These are phyloP conservation scores for Apoderus coryli DNA, from an alignment of 2,888 invertebrate species.

Conservation along the genomic window DNA sequence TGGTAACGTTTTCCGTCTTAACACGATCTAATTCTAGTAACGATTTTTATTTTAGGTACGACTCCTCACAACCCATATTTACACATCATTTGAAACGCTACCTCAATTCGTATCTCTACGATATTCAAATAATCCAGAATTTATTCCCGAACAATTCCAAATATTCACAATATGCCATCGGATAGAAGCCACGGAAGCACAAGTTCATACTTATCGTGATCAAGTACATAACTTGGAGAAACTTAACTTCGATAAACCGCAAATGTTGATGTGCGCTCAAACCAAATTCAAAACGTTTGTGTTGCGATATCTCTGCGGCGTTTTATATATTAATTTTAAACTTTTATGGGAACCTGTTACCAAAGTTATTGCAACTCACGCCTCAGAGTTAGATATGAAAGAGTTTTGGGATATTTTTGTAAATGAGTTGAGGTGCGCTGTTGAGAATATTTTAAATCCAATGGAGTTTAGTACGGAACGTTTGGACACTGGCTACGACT, in stretches of 20 bases:
- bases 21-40: not conserved
- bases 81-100: conserved; percentile 48
- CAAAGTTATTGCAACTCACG: conserved; percentile 61
- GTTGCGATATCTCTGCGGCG: conserved; percentile 66
- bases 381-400: conserved; percentile 41
- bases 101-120: conserved; percentile 34
- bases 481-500: conserved; percentile 18
- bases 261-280: conserved; percentile 36
- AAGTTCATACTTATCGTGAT: conserved; percentile 66
- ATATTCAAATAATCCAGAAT: conserved; percentile 24
- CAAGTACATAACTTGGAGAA: conserved; percentile 61
- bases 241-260: conserved; percentile 48
- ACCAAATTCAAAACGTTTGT: conserved; percentile 48
- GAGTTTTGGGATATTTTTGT: conserved; percentile 62
- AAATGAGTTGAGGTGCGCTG: conserved; percentile 40
- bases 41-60: conserved; percentile 40
- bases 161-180: conserved; percentile 53
- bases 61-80: conserved; percentile 56
- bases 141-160: conserved; percentile 34
- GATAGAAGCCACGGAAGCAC: conserved; percentile 55
- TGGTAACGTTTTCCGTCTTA: conserved; percentile 8
- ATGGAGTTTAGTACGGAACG: conserved; percentile 14
- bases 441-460: conserved; percentile 32
- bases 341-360: conserved; percentile 75
- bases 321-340: conserved; percentile 75